phyloP scores from a whole-genome alignment of 2,113 vertebrate species.

The Electrona antarctica region DNA sequence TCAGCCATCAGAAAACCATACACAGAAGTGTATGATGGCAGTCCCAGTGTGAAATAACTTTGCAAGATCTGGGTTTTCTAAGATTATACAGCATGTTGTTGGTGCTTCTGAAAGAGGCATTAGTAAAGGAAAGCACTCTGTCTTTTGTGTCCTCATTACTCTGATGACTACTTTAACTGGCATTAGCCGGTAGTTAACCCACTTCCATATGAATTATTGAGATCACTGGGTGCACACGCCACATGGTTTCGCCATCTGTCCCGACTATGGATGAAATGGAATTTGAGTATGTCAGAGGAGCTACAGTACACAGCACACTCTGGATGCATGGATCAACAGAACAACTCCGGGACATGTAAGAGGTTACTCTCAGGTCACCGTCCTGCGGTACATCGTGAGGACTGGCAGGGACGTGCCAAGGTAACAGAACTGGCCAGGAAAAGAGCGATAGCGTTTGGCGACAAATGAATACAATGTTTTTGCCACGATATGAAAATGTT shows the following conservation, averaged over 20 bases:
- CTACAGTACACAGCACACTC: constrained; percentile 33
- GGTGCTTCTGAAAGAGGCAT: background rate
- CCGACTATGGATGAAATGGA: constrained; percentile 41
- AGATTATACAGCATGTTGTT: constrained; percentile 13
- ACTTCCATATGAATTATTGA: constrained; percentile 67
- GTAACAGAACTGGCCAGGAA: constrained; percentile 17
- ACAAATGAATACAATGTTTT: constrained; percentile 35
- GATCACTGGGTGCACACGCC: constrained; percentile 43
- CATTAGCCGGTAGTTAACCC: constrained; percentile 63
- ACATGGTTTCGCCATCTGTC: constrained; percentile 74
- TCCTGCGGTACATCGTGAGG: constrained; percentile 13
- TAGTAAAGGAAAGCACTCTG: constrained; percentile 8
- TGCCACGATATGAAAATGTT: constrained; percentile 26
- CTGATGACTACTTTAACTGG: constrained; percentile 46
- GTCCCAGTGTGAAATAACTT: constrained; percentile 21
- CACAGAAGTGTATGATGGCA: constrained; percentile 3
- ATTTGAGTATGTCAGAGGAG: constrained; percentile 38
- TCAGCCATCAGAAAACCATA: constrained; percentile 19
- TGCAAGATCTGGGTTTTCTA: background rate
- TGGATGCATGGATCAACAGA: constrained; percentile 37
- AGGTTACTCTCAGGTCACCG: background rate
- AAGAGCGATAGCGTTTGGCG: too few relatives aligned
- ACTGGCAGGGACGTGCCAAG: constrained; percentile 6
- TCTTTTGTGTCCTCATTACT: constrained; percentile 21
- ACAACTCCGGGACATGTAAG: constrained; percentile 21